A percentile compares a stretch with the other conserved stretches of the same genome.
phyloP scores from a whole-genome alignment of 2,888 invertebrate species.

The Ptychoptera albimana region DNA sequence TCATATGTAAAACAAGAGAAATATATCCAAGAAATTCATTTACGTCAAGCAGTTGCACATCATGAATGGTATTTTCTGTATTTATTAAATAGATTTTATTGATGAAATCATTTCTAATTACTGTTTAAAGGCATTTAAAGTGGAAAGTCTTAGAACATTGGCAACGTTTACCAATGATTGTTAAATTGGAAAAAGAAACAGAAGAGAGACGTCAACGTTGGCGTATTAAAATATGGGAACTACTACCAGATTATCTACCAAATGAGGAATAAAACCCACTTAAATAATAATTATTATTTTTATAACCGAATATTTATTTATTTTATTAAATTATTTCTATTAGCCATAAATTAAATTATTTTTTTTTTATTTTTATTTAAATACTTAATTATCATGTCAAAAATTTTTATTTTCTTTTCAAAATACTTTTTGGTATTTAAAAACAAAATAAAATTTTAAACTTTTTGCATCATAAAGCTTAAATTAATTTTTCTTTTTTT shows the following conservation, averaged over 20 bases:
- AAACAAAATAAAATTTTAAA: too few species aligned
- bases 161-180: constrained; percentile 46
- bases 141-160: constrained; percentile 38
- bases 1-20: constrained; percentile 30
- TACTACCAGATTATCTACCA: constrained; percentile 52
- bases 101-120: neutral
- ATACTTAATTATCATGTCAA: constrained; percentile 3
- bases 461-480: too few species aligned
- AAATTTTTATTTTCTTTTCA: too few species aligned
- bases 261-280: constrained; percentile 16
- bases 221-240: constrained; percentile 53
- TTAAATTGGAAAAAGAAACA: constrained; percentile 46
- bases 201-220: constrained; percentile 51
- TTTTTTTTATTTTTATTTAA: too few species aligned
- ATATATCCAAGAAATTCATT: constrained; percentile 33
- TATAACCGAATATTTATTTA: neutral
- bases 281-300: neutral
- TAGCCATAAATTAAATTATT: constrained; percentile 5
- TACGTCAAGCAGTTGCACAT: constrained; percentile 25
- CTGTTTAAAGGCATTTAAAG: constrained; percentile 24
- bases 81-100: constrained; percentile 16
- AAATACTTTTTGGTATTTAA: too few species aligned
- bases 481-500: too few species aligned
- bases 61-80: constrained; percentile 22
- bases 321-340: neutral